phyloP scores from a whole-genome alignment of 2,113 vertebrate genomes.

The Cettia cetti region DNA sequence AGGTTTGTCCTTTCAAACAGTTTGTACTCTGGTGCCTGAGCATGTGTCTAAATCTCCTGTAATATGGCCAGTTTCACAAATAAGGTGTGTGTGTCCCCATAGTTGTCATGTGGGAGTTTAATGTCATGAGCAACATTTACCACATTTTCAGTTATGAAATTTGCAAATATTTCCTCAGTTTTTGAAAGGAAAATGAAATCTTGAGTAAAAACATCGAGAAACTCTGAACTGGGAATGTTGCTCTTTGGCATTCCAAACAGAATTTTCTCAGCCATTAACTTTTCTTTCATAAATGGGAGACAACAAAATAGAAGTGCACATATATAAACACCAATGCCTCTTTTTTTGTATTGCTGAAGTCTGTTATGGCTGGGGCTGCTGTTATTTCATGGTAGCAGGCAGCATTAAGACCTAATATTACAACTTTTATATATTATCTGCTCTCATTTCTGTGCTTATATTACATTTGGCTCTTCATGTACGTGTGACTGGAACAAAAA shows the following conservation, averaged over 20 bases:
- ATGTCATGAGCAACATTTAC: background rate
- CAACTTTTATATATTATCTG: slow-evolving; percentile 9
- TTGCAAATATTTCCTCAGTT: slow-evolving; percentile 18
- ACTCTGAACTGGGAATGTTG: background rate
- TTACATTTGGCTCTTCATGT: slow-evolving; percentile 55
- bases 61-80: background rate
- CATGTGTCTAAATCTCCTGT: background rate
- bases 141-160: slow-evolving; percentile 4
- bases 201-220: background rate
- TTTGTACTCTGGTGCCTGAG: background rate
- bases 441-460: slow-evolving; percentile 61
- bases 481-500: slow-evolving; percentile 60
- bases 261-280: background rate
- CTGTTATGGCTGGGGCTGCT: background rate
- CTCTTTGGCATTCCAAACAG: background rate
- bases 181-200: slow-evolving; percentile 47
- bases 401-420: slow-evolving; percentile 32
- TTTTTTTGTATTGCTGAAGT: background rate
- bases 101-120: background rate
- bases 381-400: background rate
- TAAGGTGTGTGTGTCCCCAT: background rate
- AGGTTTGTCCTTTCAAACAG: background rate
- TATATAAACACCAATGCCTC: fast-evolving
- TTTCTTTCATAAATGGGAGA: background rate
- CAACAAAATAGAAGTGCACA: background rate